A percentile compares a stretch with the other conserved stretches of the same genome.
phyloP scores from a whole-genome alignment of 2,888 invertebrate species.

The Tiphia femorata region DNA sequence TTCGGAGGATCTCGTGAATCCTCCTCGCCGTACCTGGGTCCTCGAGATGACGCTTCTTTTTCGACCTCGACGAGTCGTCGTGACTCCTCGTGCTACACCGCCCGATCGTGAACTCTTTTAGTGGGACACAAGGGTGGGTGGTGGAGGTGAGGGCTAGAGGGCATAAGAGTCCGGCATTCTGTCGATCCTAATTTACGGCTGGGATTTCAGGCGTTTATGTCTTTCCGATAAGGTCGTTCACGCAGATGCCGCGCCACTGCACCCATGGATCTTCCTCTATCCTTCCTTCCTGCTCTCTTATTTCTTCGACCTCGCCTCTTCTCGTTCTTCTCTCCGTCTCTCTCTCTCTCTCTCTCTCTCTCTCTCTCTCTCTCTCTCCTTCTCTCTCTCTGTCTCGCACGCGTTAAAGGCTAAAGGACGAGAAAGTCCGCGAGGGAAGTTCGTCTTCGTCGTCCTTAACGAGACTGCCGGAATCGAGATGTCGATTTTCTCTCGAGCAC shows the following conservation, averaged over 20 bases:
- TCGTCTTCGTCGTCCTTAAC: constrained; percentile 36
- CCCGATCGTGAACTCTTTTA: background rate
- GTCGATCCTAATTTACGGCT: constrained; percentile 68
- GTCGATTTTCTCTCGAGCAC: no score
- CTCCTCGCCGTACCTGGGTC: no score
- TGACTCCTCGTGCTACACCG: background rate
- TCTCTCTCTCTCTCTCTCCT: constrained; percentile 9
- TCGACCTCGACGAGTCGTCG: no score
- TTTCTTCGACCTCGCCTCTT: constrained; percentile 1
- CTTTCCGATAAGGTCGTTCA: constrained; percentile 66
- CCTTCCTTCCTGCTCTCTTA: constrained; percentile 4
- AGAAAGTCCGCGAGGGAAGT: constrained; percentile 37
- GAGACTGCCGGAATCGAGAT: constrained; percentile 21
- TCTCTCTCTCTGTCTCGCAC: background rate
- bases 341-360: constrained; percentile 1
- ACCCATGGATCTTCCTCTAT: constrained; percentile 39
- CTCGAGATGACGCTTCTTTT: no score
- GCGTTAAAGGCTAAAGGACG: constrained; percentile 20
- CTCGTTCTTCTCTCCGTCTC: constrained; percentile 6
- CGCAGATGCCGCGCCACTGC: constrained; percentile 46
- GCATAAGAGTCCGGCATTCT: constrained; percentile 55
- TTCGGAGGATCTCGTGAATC: no score
- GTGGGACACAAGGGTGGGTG: background rate
- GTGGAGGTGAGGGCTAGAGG: background rate
- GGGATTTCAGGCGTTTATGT: constrained; percentile 67